Conservation (phyloP, 2,888 invertebrate genomes). For the Cenopis cana region DNA sequence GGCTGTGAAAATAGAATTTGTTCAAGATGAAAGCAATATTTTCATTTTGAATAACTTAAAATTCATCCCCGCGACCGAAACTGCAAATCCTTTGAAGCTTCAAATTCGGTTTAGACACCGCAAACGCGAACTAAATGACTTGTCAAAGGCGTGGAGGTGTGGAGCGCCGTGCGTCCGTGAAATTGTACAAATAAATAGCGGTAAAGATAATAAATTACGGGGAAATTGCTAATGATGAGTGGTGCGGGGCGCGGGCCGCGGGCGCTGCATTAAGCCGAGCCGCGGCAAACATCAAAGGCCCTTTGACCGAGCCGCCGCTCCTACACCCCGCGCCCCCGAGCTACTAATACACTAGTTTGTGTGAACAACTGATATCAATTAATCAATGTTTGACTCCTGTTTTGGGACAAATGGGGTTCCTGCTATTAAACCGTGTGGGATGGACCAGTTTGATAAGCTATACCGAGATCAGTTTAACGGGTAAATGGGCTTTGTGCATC, state of each 20-base stretch:
- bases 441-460: constrained; percentile 30
- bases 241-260: constrained; percentile 73
- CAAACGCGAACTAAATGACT: constrained; percentile 46
- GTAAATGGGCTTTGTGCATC: not conserved
- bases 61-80: constrained; percentile 24
- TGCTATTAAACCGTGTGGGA: constrained; percentile 48
- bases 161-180: constrained; percentile 68
- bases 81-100: constrained; percentile 39
- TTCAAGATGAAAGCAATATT: constrained; percentile 6
- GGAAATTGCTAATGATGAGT: constrained; percentile 85
- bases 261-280: constrained; percentile 85
- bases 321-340: constrained; percentile 64
- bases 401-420: constrained; percentile 56
- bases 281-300: constrained; percentile 85
- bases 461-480: constrained; percentile 11
- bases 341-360: constrained; percentile 56
- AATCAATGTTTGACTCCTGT: constrained; percentile 70
- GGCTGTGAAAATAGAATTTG: not conserved
- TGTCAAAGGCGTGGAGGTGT: constrained; percentile 54
- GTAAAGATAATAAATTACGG: constrained; percentile 84
- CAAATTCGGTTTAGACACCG: constrained; percentile 33
- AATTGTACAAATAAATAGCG: constrained; percentile 83
- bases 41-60: constrained; percentile 23
- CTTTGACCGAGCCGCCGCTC: constrained; percentile 84
- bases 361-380: constrained; percentile 72